These are phyloP conservation scores for Phylloscopus collybita DNA, from an alignment of 2,797 vertebrate genomes.

Conservation along the genomic window DNA sequence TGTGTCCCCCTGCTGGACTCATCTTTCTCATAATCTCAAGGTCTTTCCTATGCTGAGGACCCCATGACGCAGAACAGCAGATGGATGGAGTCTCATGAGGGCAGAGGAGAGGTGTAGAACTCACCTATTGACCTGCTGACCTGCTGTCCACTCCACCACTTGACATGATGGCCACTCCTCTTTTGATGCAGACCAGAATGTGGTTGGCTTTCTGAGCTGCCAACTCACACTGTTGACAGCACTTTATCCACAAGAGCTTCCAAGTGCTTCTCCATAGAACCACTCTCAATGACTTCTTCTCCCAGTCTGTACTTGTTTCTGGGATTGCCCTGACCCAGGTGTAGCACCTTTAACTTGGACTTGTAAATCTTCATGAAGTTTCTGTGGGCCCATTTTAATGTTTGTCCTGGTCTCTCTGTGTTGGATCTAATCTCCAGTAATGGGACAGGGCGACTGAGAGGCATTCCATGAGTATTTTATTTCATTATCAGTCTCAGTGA, in stretches of 20 bases:
- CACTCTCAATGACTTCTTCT: not conserved
- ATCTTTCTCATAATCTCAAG: accelerated
- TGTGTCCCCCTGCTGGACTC: not conserved
- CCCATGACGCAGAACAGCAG: not conserved
- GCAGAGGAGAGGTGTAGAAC: not conserved
- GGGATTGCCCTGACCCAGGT: not conserved
- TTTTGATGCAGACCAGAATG: not conserved
- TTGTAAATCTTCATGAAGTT: not conserved
- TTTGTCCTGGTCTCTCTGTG: not conserved
- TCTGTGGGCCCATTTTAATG: not conserved
- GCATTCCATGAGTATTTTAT: no score
- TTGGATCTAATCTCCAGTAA: no score
- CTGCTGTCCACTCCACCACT: not conserved
- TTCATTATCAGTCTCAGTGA: no score
- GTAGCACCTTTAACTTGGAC: not conserved
- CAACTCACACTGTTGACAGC: not conserved
- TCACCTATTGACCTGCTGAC: not conserved
- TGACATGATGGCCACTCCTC: not conserved
- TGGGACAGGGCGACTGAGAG: no score
- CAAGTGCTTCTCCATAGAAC: no score
- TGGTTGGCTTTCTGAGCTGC: not conserved
- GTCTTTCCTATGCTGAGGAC: not conserved
- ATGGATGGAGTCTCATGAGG: not conserved
- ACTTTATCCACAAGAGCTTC: not conserved
- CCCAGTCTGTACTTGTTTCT: not conserved